These are phyloP conservation scores for Eupithecia subfuscata DNA, from an alignment of 2,888 invertebrate genomes.

Conservation along the genomic window DNA sequence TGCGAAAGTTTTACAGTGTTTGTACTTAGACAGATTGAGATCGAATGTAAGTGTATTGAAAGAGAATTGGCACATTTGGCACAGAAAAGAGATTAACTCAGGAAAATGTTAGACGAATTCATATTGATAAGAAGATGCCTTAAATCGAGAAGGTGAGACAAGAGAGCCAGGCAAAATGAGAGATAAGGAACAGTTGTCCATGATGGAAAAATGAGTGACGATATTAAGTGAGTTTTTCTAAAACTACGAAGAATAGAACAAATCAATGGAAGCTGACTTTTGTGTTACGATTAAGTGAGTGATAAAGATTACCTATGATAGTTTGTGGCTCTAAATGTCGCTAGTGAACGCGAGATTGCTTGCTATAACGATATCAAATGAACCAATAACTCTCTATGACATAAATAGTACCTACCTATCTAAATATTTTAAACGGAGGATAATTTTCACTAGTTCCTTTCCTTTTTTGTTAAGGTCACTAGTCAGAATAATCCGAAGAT, in stretches of 20 bases:
- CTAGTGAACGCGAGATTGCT: conserved; percentile 35
- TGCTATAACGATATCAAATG: conserved; percentile 10
- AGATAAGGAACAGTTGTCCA: background rate
- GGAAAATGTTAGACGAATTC: background rate
- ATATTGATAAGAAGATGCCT: background rate
- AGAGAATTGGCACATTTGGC: background rate
- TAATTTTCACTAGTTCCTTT: background rate
- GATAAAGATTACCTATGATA: conserved; percentile 11
- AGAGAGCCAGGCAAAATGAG: background rate
- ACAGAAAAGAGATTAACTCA: background rate
- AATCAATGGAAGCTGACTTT: conserved; percentile 7
- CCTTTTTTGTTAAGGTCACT: conserved; percentile 14
- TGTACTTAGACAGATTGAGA: background rate
- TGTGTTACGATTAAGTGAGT: background rate
- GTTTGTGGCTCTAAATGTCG: conserved; percentile 30
- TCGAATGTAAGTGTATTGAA: background rate
- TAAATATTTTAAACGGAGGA: conserved; percentile 1
- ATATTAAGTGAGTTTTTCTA: background rate
- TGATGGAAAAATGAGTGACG: background rate
- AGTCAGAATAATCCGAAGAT: conserved; percentile 1
- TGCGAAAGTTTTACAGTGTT: background rate
- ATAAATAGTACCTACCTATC: background rate
- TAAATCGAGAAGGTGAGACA: background rate
- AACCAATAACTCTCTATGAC: background rate
- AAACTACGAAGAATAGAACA: background rate